phyloP scores from a whole-genome alignment of 2,113 vertebrate species.

The Edolisoma coerulescens region DNA sequence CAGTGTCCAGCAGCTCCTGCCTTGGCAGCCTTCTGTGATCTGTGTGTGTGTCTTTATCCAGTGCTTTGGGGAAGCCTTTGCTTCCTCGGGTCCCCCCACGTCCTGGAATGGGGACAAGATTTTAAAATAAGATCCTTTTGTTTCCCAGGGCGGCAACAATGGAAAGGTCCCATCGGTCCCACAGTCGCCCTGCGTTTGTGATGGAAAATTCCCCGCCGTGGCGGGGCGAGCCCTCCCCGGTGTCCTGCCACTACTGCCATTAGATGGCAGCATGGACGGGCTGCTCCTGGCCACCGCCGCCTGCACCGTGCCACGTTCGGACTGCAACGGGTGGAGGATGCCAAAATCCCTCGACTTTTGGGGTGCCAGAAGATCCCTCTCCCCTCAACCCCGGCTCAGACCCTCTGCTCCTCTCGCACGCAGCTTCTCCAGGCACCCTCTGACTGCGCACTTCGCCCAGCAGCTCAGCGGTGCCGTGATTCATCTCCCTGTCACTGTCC shows the following conservation, averaged over 20 bases:
- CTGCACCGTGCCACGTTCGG: accelerated
- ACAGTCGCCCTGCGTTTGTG: slow-evolving; percentile 7
- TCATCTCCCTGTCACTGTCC: background rate
- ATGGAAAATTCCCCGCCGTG: slow-evolving; percentile 27
- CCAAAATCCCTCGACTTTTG: background rate
- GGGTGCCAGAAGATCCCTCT: too few species aligned
- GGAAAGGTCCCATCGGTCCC: slow-evolving; percentile 22
- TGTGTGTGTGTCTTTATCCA: background rate
- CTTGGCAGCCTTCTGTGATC: background rate
- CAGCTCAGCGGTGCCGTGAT: background rate
- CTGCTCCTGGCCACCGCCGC: background rate
- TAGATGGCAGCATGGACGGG: slow-evolving; percentile 43
- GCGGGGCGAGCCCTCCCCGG: background rate
- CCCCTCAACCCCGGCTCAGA: background rate
- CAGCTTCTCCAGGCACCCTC: background rate
- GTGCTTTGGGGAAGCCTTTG: background rate
- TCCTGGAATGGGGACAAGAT: background rate
- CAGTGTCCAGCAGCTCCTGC: background rate
- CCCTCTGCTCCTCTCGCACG: background rate
- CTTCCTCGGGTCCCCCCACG: background rate
- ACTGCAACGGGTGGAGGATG: background rate
- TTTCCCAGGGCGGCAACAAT: slow-evolving; percentile 3
- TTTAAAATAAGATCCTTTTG: slow-evolving; percentile 22
- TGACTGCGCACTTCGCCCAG: background rate
- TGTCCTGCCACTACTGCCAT: background rate